Base-by-base conservation (phyloP, 2,113 vertebrate genomes). In the Halcyon senegalensis region DNA sequence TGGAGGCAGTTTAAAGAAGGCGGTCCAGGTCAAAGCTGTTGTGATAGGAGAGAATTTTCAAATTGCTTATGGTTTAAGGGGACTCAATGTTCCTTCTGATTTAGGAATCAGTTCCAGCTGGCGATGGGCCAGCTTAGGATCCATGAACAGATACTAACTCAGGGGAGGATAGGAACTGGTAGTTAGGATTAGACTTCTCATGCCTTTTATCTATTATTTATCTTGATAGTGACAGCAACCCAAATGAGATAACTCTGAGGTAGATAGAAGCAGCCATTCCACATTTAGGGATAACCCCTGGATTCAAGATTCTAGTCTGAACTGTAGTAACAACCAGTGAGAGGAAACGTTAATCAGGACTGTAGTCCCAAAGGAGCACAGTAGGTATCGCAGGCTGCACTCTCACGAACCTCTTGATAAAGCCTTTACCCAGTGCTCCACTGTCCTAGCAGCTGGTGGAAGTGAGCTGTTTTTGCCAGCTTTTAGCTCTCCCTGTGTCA, bases 1-100 rank as follows among this genome's bases (percentile, higher is more conserved):
- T 55, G 77, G 62, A 95, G 94, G 95, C 91, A 96, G n/a, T 76
- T 90, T 82, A 68, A 82, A 63, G 80, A 75, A 94, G 92, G 89
- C 77, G 23, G 31, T 50, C 77, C 66, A 79, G 90, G 95, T 94
- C 89, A 94, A 69, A 92, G 66, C 50, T 93, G 83, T 92, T 96
- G 80, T 48, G 77, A 96, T 66, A 50, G 74, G 46, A 91, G 76
- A 95, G 89, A 87, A 92, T 76, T 96, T 93, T 68, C 87, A 94
- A 96, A 95, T 76, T 95, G 66, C 60, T 86, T 53, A n/a, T 58
- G 73, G 60, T 92, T 95, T 89, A 92, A 93, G 85, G 87, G 68
- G 58, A 95, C 94, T 87, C 53, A 84, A 15, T 92, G 93, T 92
- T 95, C 83, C 41, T 90, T 93, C 48, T 72, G 73, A 62, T 4